Percentiles rank a stretch among this genome's conserved stretches.
Conservation (phyloP, 2,888 invertebrate species). For the Nezara viridula region DNA sequence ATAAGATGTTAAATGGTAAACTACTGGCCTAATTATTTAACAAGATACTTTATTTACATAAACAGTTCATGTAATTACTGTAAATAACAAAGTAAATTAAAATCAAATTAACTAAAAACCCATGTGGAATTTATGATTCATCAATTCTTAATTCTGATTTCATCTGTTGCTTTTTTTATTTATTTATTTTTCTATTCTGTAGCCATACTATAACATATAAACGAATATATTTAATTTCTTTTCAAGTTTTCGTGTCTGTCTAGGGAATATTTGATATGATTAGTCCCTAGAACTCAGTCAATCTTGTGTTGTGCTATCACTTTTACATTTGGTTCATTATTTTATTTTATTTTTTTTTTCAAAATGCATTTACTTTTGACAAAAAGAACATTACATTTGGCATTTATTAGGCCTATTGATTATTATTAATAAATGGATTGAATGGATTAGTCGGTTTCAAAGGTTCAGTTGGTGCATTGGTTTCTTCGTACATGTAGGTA, state of each 20-base stretch:
- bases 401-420: conserved; percentile 55
- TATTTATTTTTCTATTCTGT: not conserved
- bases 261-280: conserved; percentile 43
- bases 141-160: conserved; percentile 63
- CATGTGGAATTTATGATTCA: conserved; percentile 17
- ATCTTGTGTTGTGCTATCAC: not conserved
- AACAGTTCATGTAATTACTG: not conserved
- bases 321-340: conserved; percentile 25
- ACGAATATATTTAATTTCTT: not conserved
- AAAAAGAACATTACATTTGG: conserved; percentile 25
- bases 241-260: not conserved
- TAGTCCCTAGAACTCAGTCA: conserved; percentile 26
- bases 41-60: conserved; percentile 20
- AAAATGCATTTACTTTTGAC: not conserved
- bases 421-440: conserved; percentile 55
- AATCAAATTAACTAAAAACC: conserved; percentile 41
- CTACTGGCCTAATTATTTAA: not conserved
- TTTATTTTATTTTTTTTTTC: not conserved
- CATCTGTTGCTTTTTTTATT: not conserved
- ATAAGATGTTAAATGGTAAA: not conserved
- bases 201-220: conserved; percentile 5
- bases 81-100: not conserved
- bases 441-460: conserved; percentile 55
- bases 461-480: conserved; percentile 64
- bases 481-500: conserved; percentile 72